A percentile compares a stretch with the other conserved stretches of the same genome.
Evolutionary conservation across 2,113 vertebrate genomes (phyloP).

Genomic region (Rhizomys pruinosus): DNA sequence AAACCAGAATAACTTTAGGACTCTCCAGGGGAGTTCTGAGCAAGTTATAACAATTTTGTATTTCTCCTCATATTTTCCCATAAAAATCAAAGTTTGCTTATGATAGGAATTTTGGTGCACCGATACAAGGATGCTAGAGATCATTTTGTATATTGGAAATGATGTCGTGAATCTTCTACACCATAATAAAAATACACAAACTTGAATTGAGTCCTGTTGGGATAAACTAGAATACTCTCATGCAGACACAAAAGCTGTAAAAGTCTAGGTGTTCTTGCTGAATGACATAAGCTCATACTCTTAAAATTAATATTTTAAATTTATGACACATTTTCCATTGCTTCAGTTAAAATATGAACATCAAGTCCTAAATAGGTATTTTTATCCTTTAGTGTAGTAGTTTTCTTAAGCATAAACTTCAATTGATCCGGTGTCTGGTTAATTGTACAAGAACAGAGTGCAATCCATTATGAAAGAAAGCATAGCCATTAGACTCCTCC

Average conservation of each 20-base stretch:
- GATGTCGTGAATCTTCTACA: background rate
- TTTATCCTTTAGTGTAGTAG: slow-evolving; percentile 79
- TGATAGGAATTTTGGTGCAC: background rate
- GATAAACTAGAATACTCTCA: background rate
- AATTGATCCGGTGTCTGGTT: slow-evolving; percentile 84
- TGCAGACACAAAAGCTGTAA: slow-evolving; percentile 26
- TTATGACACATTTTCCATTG: slow-evolving; percentile 70
- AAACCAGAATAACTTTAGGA: slow-evolving; percentile 35
- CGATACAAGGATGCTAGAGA: background rate
- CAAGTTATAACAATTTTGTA: background rate
- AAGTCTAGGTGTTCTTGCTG: slow-evolving; percentile 54
- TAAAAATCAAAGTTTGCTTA: background rate
- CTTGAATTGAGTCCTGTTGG: background rate
- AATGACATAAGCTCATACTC: slow-evolving; percentile 62
- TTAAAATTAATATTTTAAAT: slow-evolving; percentile 40
- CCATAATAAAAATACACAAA: background rate
- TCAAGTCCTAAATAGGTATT: slow-evolving; percentile 80
- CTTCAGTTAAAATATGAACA: slow-evolving; percentile 78
- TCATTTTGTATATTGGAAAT: slow-evolving; percentile 27
- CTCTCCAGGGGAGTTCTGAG: slow-evolving; percentile 3
- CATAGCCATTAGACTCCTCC: slow-evolving; percentile 82
- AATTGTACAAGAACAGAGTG: slow-evolving; percentile 77
- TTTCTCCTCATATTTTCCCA: background rate
- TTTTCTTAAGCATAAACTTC: slow-evolving; percentile 80
- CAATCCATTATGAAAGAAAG: slow-evolving; percentile 84